Conservation (phyloP, 2,797 vertebrate genomes). For the Taeniopygia guttata region DNA sequence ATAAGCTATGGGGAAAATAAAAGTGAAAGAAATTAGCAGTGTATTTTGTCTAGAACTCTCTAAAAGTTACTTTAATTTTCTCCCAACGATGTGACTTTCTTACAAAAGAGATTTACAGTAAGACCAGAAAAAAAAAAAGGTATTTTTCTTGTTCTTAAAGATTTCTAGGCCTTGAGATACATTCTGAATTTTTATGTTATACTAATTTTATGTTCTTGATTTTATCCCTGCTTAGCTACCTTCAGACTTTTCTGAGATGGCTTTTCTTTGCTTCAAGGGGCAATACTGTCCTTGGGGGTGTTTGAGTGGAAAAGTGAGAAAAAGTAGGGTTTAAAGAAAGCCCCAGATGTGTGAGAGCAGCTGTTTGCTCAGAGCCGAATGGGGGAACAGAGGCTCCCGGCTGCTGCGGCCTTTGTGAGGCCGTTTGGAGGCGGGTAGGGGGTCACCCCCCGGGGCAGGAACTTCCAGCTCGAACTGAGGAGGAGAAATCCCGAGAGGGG, state of each 20-base stretch:
- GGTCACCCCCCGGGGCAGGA: background rate
- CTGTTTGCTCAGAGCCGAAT: background rate
- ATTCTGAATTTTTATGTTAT: background rate
- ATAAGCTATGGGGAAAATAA: background rate
- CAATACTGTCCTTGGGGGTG: background rate
- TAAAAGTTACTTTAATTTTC: background rate
- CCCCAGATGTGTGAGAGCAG: background rate
- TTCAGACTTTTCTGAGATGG: background rate
- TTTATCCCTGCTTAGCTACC: background rate
- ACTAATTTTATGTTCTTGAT: background rate
- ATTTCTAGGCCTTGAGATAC: background rate
- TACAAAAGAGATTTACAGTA: fast-evolving
- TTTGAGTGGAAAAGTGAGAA: fast-evolving
- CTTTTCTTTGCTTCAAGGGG: background rate
- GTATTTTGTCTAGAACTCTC: background rate
- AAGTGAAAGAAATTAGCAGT: constrained; percentile 29
- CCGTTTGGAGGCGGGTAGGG: background rate
- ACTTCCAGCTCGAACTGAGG: background rate
- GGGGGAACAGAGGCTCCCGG: fast-evolving
- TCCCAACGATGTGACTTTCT: fast-evolving
- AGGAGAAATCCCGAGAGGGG: background rate
- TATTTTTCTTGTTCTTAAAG: background rate
- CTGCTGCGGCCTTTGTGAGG: background rate
- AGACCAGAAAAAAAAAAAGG: background rate
- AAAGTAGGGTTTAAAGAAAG: fast-evolving